A percentile compares a stretch with the other conserved stretches of the same genome.
These are phyloP conservation scores for Melitaea athalia DNA, from an alignment of 2,888 invertebrate genomes.

Conservation along the genomic window DNA sequence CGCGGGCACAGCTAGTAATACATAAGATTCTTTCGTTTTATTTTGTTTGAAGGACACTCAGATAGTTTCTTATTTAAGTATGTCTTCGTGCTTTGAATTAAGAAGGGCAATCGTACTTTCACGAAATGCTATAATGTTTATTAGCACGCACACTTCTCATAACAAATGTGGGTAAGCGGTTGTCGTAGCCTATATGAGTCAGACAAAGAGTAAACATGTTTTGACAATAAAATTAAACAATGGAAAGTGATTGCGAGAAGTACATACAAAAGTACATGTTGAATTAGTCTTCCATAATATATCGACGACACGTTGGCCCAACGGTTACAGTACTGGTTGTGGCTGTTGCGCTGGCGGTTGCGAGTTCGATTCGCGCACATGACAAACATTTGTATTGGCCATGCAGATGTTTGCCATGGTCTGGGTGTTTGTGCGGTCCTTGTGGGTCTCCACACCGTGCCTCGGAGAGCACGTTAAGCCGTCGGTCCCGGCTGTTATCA, in stretches of 20 bases:
- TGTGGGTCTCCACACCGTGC: too few species aligned
- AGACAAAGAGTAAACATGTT: conserved; percentile 22
- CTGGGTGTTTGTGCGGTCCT: too few species aligned
- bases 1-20: too few species aligned
- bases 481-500: too few species aligned
- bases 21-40: conserved; percentile 24
- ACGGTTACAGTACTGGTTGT: too few species aligned
- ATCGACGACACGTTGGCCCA: too few species aligned
- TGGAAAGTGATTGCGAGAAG: background rate
- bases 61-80: conserved; percentile 40
- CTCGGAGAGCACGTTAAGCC: too few species aligned
- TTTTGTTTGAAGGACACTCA: conserved; percentile 35
- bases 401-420: too few species aligned
- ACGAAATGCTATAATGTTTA: conserved; percentile 35
- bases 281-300: background rate
- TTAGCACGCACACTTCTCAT: conserved; percentile 27
- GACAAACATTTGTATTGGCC: too few species aligned
- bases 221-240: conserved; percentile 8
- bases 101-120: conserved; percentile 39
- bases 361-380: too few species aligned
- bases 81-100: conserved; percentile 38
- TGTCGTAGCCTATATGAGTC: conserved; percentile 31
- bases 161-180: conserved; percentile 35
- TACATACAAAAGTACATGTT: background rate
- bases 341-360: too few species aligned